Base-by-base conservation (phyloP, 2,888 invertebrate species). In the Caradrina kadenii region DNA sequence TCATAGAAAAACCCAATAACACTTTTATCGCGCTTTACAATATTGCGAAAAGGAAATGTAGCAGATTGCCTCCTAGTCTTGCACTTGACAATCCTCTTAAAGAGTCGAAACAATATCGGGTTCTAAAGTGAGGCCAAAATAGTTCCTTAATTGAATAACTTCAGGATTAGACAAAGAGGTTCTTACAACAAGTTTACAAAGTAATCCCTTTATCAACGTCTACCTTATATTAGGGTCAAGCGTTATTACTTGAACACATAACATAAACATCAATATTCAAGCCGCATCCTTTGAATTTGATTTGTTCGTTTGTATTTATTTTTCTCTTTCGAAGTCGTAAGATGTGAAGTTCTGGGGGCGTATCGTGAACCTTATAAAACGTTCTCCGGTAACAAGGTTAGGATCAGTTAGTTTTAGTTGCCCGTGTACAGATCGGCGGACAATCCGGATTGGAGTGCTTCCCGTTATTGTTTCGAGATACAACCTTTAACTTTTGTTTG, bases 201-300 rank as follows among this genome's bases (percentile, higher is more conserved):
- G 71, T 69, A 63, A 79, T 69, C 59, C 72, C 73, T 72, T 68
- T 77, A 72, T 62, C 49, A 65, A 31, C 55, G 65, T 54, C 45
- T 66, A 56, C 49, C 58, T 69, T 66, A 64, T 39, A 39, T 56
- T 59, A 54, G 52, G 64, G 58, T 54, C 55, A 54, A 69, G 62
- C 59, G 50, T 68, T 62, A 72, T 81, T 74, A 69, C 53, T 77
- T 66, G 52, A 64, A 26, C 63, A 81, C 59, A 81, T 73, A 83
- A 42, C 52, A 63, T 42, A 65, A 53, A 22, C 59, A 84, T 63
- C 68, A 83, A 82, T 79, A 88, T 89, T 89, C 87, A 72, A 73
- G 73, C 82, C 87, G 82, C 83, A 79, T 78, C 56, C 22, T 77
- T 85, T 79, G 81, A 86, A 89, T 90, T 88, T 87, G 88, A 90